A percentile compares a stretch with the other conserved stretches of the same genome.
phyloP scores from a whole-genome alignment of 2,888 invertebrate genomes.

The Rhagophthalmus giganteus region DNA sequence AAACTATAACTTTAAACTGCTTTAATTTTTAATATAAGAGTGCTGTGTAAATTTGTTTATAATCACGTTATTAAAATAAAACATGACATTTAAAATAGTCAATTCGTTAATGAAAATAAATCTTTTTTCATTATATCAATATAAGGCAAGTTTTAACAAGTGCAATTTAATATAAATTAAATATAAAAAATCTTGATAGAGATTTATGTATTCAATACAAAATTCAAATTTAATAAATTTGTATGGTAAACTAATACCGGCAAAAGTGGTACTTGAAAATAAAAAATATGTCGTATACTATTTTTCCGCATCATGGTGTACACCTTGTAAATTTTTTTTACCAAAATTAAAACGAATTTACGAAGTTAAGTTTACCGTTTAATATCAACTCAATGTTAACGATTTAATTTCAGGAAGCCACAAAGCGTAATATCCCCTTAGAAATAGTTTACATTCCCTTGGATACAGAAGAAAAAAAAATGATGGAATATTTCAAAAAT shows the following conservation, averaged over 20 bases:
- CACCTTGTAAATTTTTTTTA: constrained; percentile 35
- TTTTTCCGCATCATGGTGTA: constrained; percentile 40
- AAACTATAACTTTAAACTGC: too few species aligned
- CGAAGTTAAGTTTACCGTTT: constrained; percentile 28
- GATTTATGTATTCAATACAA: constrained; percentile 34
- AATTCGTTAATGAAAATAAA: too few species aligned
- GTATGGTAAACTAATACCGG: constrained; percentile 28
- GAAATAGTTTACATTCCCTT: constrained; percentile 42
- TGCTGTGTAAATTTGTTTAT: constrained; percentile 1
- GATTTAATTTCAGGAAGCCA: constrained; percentile 30
- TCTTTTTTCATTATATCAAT: constrained; percentile 1
- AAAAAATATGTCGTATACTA: constrained; percentile 39
- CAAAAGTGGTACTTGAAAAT: constrained; percentile 34
- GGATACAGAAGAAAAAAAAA: constrained; percentile 33
- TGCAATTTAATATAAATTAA: not conserved
- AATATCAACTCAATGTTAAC: not conserved
- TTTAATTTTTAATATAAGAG: too few species aligned
- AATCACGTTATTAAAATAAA: too few species aligned
- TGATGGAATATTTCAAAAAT: constrained; percentile 37
- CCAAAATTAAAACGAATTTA: constrained; percentile 39
- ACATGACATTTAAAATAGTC: too few species aligned
- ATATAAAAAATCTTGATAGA: not conserved
- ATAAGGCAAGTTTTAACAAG: constrained; percentile 1
- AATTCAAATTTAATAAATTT: constrained; percentile 35
- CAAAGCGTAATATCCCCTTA: constrained; percentile 29